phyloP scores from a whole-genome alignment of 37 sponge, comb jelly and placozoan species.

The Eunapius fragilis region DNA sequence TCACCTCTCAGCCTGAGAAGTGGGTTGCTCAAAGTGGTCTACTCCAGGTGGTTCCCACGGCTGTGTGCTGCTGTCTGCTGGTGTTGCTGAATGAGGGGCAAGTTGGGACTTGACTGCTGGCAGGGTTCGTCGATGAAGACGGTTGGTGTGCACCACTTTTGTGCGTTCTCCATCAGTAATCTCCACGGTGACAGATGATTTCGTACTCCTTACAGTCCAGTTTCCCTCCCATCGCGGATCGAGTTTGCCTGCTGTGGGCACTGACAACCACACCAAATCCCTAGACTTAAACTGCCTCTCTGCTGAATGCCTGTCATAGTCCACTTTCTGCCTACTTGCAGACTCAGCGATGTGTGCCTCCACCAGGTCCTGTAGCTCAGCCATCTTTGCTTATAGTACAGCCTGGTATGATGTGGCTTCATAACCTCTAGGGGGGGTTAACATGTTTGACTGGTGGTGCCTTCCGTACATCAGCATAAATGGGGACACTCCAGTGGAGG shows the following conservation, averaged over 20 bases:
- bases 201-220: conserved; percentile 23
- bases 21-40: too few relatives aligned
- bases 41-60: too few relatives aligned
- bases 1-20: too few relatives aligned
- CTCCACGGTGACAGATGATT: conserved; percentile 9
- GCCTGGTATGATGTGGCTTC: conserved; percentile 28
- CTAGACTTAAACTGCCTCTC: not conserved
- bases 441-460: not conserved
- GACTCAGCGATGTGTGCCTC: conserved; percentile 14
- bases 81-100: too few relatives aligned
- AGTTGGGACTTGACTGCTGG: too few relatives aligned
- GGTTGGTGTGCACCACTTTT: conserved; percentile 33
- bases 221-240: conserved; percentile 68
- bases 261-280: conserved; percentile 80
- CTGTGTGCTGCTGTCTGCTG: too few relatives aligned
- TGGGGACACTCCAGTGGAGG: conserved; percentile 48
- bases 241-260: conserved; percentile 66
- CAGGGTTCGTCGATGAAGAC: conserved; percentile 3
- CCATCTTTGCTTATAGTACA: conserved; percentile 13
- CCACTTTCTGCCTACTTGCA: conserved; percentile 23
- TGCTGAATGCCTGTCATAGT: conserved; percentile 20
- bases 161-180: conserved; percentile 36
- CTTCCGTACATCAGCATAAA: conserved; percentile 64
- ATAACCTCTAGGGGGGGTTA: not conserved
- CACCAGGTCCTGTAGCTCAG: conserved; percentile 47